Conservation (phyloP, 2,888 invertebrate species). For the Dugesia japonica region DNA sequence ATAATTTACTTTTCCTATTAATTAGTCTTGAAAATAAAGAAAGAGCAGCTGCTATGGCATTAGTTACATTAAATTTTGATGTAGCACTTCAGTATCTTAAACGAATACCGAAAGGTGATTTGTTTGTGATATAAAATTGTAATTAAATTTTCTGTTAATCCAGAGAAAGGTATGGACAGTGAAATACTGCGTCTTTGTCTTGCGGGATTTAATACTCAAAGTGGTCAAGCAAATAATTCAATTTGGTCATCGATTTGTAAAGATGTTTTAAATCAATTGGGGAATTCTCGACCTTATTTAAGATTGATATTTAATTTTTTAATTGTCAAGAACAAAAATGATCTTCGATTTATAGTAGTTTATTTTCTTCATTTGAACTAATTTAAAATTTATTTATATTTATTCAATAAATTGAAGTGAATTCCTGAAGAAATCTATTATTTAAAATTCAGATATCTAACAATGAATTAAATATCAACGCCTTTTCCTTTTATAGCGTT, state of each 20-base stretch:
- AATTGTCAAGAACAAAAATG: slow-evolving; percentile 5
- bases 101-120: slow-evolving; percentile 36
- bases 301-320: background rate
- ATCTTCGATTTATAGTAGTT: background rate
- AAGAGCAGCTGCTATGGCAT: slow-evolving; percentile 22
- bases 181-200: background rate
- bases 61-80: slow-evolving; percentile 26
- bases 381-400: no score
- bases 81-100: slow-evolving; percentile 39
- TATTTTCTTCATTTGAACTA: no score
- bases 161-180: background rate
- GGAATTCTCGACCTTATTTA: background rate
- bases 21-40: slow-evolving; percentile 22
- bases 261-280: background rate
- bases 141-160: background rate
- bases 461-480: no score
- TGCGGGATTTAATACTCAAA: background rate
- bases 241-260: slow-evolving; percentile 7
- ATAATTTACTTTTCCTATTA: background rate
- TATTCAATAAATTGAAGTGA: no score
- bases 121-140: background rate
- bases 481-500: no score
- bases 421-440: no score
- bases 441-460: no score
- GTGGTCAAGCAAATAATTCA: background rate